phyloP scores from a whole-genome alignment of 1,140 invertebrate species.

The Atopsyche davidsoni region DNA sequence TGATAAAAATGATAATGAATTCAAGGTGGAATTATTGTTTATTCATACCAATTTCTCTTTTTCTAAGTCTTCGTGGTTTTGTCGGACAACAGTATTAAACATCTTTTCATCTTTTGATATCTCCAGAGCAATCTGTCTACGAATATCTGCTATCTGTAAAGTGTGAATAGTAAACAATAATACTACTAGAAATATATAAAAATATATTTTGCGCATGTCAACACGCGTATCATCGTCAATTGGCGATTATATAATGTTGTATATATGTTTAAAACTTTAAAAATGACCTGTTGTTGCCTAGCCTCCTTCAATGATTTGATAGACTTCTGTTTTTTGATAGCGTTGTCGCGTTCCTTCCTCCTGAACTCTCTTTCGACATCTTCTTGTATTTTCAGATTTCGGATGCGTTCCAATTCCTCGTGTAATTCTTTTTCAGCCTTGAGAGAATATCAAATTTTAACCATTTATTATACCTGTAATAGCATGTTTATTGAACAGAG shows the following conservation, averaged over 20 bases:
- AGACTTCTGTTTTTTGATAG: slow-evolving; percentile 46
- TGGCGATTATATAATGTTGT: not conserved
- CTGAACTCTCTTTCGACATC: slow-evolving; percentile 47
- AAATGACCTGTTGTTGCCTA: slow-evolving; percentile 38
- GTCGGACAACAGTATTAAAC: slow-evolving; percentile 43
- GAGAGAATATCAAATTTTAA: slow-evolving; percentile 2
- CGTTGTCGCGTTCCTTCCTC: slow-evolving; percentile 39
- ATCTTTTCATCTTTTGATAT: slow-evolving; percentile 47
- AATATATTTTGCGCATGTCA: not conserved
- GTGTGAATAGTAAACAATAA: slow-evolving; percentile 6
- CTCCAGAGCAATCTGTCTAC: slow-evolving; percentile 43
- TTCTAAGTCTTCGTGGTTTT: slow-evolving; percentile 43
- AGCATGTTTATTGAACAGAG: not conserved
- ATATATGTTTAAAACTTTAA: not conserved
- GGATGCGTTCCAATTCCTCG: slow-evolving; percentile 42
- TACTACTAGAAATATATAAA: not conserved
- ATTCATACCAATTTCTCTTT: slow-evolving; percentile 43
- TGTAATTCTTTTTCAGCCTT: slow-evolving; percentile 45
- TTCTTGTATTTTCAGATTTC: slow-evolving; percentile 48
- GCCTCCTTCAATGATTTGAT: slow-evolving; percentile 43
- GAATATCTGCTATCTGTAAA: slow-evolving; percentile 42
- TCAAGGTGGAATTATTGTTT: too few relatives aligned
- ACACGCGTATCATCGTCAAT: not conserved
- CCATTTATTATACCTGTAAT: not conserved
- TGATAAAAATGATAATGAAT: too few relatives aligned